Evolutionary conservation across 2,113 vertebrate species (phyloP), one percentile per base, ranked within the genome.

Genomic region (Eulacestoma nigropectus): DNA sequence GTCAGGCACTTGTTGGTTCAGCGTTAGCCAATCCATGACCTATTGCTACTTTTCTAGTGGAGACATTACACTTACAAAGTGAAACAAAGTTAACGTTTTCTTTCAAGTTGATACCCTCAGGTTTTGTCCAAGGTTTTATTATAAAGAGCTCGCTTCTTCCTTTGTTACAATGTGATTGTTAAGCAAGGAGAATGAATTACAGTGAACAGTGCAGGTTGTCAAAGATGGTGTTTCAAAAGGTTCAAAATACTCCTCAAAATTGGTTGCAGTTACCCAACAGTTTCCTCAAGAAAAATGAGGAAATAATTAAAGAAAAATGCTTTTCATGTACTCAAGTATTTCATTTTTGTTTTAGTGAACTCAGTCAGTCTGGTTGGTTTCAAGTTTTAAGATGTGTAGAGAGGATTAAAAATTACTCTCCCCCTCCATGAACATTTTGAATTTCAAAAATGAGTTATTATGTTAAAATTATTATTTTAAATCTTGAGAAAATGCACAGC

Each of bases 371-470:
- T 9, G 2, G 17, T 46, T 91, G 55, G 16, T 42, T 90, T 70
- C 63, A 65, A 25, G 32, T 49, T 90, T 49, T 46, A 70, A 32
- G 18, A 49, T 49, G 8, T 11, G 14, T 60, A 56, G 33, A 74
- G 29, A 68, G 33, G n/a, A 69, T 62, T 76, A 47, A 67, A 93
- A 85, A 56, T 82, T 8, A 37, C 33, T 65, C 16, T 27, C 16
- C 35, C 35, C 1, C 0, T 13, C 19, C 9, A 4, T 0, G 2
- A 60, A 55, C 10, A 47, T 75, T 67, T 33, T 60, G 15, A 52
- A 57, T 84, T 68, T 70, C 7, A 64, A 79, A 86, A 91, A 47
- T 35, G 6, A 77, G 21, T 39, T 46, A 8, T 35, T 67, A 35
- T 39, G 47, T 70, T 47, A 44, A 60, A 44, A 80, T 39, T 49